Base-by-base conservation (phyloP, 2,888 invertebrate species). In the Spatulosminthurus flaviceps region DNA sequence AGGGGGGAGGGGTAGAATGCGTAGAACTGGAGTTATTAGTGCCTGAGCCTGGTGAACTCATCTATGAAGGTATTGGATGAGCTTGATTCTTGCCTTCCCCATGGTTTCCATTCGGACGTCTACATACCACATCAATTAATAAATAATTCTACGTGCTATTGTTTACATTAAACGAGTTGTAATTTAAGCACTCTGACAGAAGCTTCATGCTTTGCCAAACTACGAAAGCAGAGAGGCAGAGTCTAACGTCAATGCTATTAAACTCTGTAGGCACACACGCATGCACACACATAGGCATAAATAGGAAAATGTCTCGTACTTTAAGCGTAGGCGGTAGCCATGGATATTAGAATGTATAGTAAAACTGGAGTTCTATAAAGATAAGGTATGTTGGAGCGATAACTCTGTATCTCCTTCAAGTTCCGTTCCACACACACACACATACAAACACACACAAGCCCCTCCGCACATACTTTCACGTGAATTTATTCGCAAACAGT, bases 341-440 rank as follows among this genome's bases (percentile, higher is more conserved):
- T n/a, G n/a, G n/a, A n/a, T n/a, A n/a, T n/a, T 34, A 34, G 34
- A 34, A 34, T 34, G 34, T 34, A 34, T 34, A 34, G 34, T 9
- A 34, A 9, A 9, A 9, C 34, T 34, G 34, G 34, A 34, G 9
- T 9, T 4, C 34, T n/a, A 34, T 28, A 24, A 70, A 70, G 71
- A 72, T 72, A 72, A 72, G 71, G n/a, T 41, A 72, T n/a, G 29
- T 28, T 4, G 28, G 29, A 29, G 67, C 67, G 26, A 67, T 67
- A 72, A 43, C 13, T 24, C 41, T 43, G 41, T 43, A 42, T 16
- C 71, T 51, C n/a, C 0, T 22, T 72, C 41, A 34, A 72, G n/a
- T n/a, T 41, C 29, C 67, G 51, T n/a, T n/a, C 41, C 43, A 43
- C n/a, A n/a, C n/a, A n/a, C n/a, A n/a, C n/a, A n/a, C n/a, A n/a